Base-by-base conservation (phyloP, 1,140 invertebrate genomes). In the Macrostomum lignano region DNA sequence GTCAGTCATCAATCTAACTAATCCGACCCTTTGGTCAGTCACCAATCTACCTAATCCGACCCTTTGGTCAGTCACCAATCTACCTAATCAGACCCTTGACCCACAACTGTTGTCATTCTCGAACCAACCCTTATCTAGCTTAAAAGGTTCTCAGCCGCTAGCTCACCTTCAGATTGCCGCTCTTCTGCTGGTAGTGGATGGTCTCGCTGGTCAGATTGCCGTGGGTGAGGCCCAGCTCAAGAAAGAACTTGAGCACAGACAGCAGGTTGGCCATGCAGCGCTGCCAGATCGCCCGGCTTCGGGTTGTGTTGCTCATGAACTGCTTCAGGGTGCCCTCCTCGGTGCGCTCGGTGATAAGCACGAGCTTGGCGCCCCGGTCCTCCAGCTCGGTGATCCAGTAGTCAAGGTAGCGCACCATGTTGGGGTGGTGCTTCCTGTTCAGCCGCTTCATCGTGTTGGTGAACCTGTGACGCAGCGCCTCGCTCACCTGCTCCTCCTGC, bases 121-220 rank as follows among this genome's bases (percentile, higher is more conserved):
- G n/a, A n/a, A n/a, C n/a, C n/a, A n/a, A n/a, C n/a, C n/a, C n/a
- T n/a, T n/a, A n/a, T n/a, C n/a, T n/a, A n/a, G n/a, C n/a, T n/a
- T n/a, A n/a, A n/a, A n/a, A n/a, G n/a, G n/a, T n/a, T n/a, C n/a
- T n/a, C n/a, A n/a, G n/a, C n/a, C n/a, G n/a, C n/a, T n/a, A n/a
- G n/a, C n/a, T n/a, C n/a, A 33, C 32, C 11, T 33, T 33, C 4
- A 33, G 19, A 24, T 14, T 11, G 3, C 32, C 32, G 7, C 22
- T 21, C 24, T 33, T 33, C 20, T 33, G 32, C n/a, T n/a, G n/a
- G 26, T 33, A 33, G 19, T 33, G 26, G 5, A 33, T 19, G 5
- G 13, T 33, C 19, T 33, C 32, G 5, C 26, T 33, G 26, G 7
- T 33, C 17, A 33, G 17, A n/a, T 17, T n/a, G 3, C 32, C 32